phyloP scores from a whole-genome alignment of 2,797 vertebrate genomes.

The Chelidonichthys spinosus region DNA sequence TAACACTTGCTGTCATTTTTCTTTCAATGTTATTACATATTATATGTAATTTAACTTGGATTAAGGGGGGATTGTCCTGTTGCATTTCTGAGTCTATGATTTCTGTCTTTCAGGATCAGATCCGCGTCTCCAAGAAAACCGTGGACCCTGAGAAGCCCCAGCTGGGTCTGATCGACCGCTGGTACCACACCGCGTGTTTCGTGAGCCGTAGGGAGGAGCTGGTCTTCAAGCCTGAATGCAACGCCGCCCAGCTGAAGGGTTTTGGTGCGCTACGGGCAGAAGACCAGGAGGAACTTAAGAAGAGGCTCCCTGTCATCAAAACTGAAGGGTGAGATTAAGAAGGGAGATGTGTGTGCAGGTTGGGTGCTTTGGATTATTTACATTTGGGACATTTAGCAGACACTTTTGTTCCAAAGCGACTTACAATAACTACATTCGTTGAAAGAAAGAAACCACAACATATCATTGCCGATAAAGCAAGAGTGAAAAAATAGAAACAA shows the following conservation, averaged over 20 bases:
- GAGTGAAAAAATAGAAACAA: no score
- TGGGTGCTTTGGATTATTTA: not conserved
- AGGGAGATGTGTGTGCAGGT: not conserved
- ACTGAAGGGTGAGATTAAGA: conserved; percentile 88
- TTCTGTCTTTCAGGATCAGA: conserved; percentile 86
- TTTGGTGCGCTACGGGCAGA: conserved; percentile 88
- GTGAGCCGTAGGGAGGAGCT: conserved; percentile 90
- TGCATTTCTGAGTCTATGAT: not conserved
- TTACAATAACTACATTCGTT: no score
- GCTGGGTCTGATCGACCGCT: conserved; percentile 97
- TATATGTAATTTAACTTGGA: not conserved
- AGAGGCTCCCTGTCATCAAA: conserved; percentile 90
- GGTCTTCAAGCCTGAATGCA: conserved; percentile 89
- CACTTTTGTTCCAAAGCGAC: no score
- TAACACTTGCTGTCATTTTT: not conserved
- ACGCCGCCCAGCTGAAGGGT: conserved; percentile 90
- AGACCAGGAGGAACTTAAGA: conserved; percentile 94
- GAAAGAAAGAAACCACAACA: no score
- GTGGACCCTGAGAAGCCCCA: conserved; percentile 95
- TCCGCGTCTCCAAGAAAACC: conserved; percentile 96
- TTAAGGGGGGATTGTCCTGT: not conserved
- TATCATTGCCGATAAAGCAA: no score
- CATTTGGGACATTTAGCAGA: no score
- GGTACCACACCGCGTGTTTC: conserved; percentile 96
- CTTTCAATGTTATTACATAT: not conserved